Conservation (phyloP, 2,888 invertebrate genomes). For the Caenorhabditis sp. region DNA sequence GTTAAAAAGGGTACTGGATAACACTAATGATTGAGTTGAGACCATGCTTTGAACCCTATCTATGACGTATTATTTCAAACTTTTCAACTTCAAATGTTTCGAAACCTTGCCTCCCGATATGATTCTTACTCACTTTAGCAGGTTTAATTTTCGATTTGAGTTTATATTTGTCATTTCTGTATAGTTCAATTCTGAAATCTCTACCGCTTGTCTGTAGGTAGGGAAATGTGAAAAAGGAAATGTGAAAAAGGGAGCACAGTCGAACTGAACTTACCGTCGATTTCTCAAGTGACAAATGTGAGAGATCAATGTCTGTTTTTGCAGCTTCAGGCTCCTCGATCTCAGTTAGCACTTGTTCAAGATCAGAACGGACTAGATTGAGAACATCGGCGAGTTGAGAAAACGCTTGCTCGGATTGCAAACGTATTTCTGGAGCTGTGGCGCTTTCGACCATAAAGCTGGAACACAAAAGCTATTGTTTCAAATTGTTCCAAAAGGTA, state of each 20-base stretch:
- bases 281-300: conserved; percentile 39
- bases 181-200: conserved; percentile 31
- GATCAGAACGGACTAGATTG: conserved; percentile 66
- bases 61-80: conserved; percentile 47
- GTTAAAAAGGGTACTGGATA: conserved; percentile 45
- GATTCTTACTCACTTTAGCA: conserved; percentile 21
- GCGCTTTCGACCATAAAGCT: conserved; percentile 36
- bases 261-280: conserved; percentile 37
- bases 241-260: background rate
- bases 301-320: conserved; percentile 4
- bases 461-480: conserved; percentile 1
- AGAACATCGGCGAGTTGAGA: conserved; percentile 63
- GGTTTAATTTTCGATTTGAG: conserved; percentile 2
- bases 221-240: background rate
- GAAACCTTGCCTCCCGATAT: background rate
- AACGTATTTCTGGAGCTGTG: conserved; percentile 20
- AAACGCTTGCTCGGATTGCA: conserved; percentile 53
- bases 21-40: conserved; percentile 17
- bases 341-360: conserved; percentile 68
- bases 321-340: conserved; percentile 61
- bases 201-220: background rate
- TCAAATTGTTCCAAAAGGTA: background rate
- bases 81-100: conserved; percentile 25
- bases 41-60: conserved; percentile 39
- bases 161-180: conserved; percentile 10